Evolutionary conservation across 2,113 vertebrate genomes (phyloP), one percentile per base, ranked within the genome.

Genomic region (Amblyornis subalaris): DNA sequence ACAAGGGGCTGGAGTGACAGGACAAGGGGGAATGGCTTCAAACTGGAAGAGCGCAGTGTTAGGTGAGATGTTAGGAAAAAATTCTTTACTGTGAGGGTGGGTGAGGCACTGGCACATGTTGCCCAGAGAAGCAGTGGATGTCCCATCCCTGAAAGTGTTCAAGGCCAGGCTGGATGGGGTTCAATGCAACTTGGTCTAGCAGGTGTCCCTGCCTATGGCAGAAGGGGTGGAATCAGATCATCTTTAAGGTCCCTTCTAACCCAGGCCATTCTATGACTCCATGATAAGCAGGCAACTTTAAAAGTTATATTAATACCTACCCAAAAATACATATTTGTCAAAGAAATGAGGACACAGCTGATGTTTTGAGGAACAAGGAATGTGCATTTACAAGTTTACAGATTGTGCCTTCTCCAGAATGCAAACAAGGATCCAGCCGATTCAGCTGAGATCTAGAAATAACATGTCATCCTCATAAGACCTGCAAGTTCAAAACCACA

Each of bases 171-270:
- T 54, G 14, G 29, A 48, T 33, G 6, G 40, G 24, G 25, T 5
- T 82, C 54, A 61, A 21, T 21, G 11, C 10, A 69, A 48, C 21
- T 0, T 54, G n/a, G 33, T 14, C 47, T 23, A 40, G 22, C 25
- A 38, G n/a, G 8, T 47, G 28, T 7, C 42, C 38, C n/a, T 40
- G 38, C 16, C n/a, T 53, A 47, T 2, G 5, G 38, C 61, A 53
- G n/a, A 3, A 53, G 58, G 14, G 14, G 1, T 23, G 21, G 6
- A 75, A 31, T 11, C 1, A 31, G 14, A 6, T 3, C 17, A 35
- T 12, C 6, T 31, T 67, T 40, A 15, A 54, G 7, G 6, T 31
- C n/a, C 29, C 40, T 31, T 40, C 53, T 31, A 75, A 54, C 2
- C 40, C 25, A 69, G 26, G n/a, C n/a, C 44, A 38, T 48, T 31